Evolutionary conservation across 1,140 invertebrate genomes (phyloP).

Genomic region (Sinonovacula constricta): DNA sequence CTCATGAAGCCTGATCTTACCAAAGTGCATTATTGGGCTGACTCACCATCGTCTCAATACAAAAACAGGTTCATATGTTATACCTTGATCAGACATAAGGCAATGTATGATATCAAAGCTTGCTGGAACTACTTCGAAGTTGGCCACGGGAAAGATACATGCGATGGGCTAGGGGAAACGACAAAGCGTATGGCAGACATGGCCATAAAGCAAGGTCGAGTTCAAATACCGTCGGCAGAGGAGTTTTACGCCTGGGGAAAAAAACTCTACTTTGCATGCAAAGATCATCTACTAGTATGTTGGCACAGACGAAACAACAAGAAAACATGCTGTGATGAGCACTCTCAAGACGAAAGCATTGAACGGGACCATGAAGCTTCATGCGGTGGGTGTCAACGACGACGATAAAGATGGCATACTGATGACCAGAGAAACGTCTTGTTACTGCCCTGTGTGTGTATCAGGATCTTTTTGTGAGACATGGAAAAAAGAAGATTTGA

Average conservation of each 20-base stretch:
- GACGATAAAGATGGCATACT: background rate
- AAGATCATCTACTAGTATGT: constrained; percentile 24
- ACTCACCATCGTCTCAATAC: constrained; percentile 32
- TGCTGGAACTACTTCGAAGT: constrained; percentile 52
- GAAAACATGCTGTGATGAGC: constrained; percentile 42
- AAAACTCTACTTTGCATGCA: background rate
- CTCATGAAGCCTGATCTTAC: background rate
- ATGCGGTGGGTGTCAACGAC: no score
- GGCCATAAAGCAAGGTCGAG: constrained; percentile 16
- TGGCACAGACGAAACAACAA: constrained; percentile 11
- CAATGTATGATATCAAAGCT: background rate
- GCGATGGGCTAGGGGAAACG: constrained; percentile 26
- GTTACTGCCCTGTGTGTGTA: constrained; percentile 46
- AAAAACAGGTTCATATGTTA: constrained; percentile 28
- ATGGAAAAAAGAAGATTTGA: background rate
- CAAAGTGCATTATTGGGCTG: constrained; percentile 39
- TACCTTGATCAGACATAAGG: constrained; percentile 5
- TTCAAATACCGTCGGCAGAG: constrained; percentile 27
- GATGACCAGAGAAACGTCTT: constrained; percentile 21
- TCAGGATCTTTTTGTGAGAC: constrained; percentile 10
- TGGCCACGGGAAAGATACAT: constrained; percentile 53
- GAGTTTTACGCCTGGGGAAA: constrained; percentile 44
- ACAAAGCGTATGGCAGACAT: constrained; percentile 43
- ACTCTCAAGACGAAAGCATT: no score
- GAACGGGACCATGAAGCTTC: no score